Percentiles rank a stretch among this genome's conserved stretches.
Evolutionary conservation across 2,797 vertebrate genomes (phyloP).

Genomic region (Pangasius djambal): DNA sequence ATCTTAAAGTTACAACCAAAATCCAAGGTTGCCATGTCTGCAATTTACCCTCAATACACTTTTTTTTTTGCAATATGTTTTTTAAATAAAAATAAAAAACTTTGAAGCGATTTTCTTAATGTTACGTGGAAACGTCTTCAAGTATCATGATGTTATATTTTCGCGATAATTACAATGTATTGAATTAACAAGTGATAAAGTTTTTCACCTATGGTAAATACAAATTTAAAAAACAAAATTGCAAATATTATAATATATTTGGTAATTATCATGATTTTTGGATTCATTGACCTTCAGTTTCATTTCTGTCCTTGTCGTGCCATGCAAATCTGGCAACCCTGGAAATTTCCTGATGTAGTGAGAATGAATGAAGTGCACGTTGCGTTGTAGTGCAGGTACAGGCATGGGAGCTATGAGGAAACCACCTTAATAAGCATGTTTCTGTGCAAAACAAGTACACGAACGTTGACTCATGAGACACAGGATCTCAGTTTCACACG

Average conservation of each 20-base stretch:
- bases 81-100: neutral
- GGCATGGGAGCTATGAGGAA: conserved; percentile 37
- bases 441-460: neutral
- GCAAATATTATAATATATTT: neutral
- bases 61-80: neutral
- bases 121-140: neutral
- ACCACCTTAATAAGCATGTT: conserved; percentile 7
- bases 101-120: neutral
- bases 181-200: neutral
- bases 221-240: neutral
- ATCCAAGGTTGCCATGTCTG: neutral
- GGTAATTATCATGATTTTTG: neutral
- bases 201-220: neutral
- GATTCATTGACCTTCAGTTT: neutral
- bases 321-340: neutral
- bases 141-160: neutral
- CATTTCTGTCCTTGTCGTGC: neutral
- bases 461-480: neutral
- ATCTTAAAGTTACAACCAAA: neutral
- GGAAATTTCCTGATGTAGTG: neutral
- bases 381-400: neutral
- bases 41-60: neutral
- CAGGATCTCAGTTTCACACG: neutral
- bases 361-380: neutral
- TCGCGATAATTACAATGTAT: neutral